Conservation (phyloP, 1,140 invertebrate genomes). For the Brachionus calyciflorus region DNA sequence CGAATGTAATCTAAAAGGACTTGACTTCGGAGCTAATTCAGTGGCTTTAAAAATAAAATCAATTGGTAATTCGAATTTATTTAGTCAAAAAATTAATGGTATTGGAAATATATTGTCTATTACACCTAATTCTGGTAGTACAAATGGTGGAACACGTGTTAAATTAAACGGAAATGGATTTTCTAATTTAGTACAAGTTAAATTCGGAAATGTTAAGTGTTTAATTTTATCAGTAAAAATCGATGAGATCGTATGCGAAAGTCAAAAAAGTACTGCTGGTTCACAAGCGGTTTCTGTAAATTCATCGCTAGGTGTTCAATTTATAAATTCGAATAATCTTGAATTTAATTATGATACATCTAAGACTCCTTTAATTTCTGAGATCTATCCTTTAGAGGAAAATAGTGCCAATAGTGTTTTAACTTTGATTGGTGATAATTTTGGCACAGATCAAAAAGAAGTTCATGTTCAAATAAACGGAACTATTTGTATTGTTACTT, state of each 20-base stretch:
- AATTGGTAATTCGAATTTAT: not conserved
- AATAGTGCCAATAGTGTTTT: not conserved
- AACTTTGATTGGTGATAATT: not conserved
- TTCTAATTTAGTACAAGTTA: not conserved
- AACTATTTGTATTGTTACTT: not conserved
- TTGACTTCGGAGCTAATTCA: not conserved
- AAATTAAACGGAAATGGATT: constrained; percentile 54
- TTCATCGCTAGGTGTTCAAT: not conserved
- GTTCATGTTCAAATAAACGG: not conserved
- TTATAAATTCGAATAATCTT: not conserved
- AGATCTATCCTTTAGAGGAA: not conserved
- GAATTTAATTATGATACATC: not conserved
- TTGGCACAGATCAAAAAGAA: not conserved
- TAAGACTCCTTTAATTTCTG: not conserved
- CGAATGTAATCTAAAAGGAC: not conserved
- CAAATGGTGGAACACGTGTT: constrained; percentile 53
- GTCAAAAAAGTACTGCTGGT: not conserved
- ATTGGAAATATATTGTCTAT: not conserved
- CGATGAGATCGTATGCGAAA: not conserved
- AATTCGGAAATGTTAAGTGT: constrained; percentile 45
- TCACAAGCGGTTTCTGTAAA: not conserved
- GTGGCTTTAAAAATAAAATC: not conserved
- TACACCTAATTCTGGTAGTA: constrained; percentile 1
- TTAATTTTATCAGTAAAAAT: constrained; percentile 44
- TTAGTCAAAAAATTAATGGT: not conserved